These are phyloP conservation scores for Cataglyphis hispanica DNA, from an alignment of 1,140 invertebrate genomes.

Conservation along the genomic window DNA sequence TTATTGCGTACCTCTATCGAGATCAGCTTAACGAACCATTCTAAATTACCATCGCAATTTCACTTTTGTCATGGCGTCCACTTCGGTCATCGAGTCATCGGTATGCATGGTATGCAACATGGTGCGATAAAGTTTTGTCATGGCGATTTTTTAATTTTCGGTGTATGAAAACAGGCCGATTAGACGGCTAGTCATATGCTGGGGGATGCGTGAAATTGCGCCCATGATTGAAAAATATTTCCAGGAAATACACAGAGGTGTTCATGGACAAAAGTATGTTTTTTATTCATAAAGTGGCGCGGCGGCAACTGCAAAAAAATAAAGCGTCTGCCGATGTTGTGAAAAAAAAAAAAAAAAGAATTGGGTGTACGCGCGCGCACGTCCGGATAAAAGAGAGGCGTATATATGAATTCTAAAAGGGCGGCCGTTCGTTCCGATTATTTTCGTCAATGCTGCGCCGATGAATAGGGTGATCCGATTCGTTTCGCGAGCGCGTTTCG, in stretches of 20 bases:
- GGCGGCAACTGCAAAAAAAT: conserved; percentile 37
- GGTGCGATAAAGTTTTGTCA: conserved; percentile 14
- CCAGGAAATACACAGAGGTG: conserved; percentile 31
- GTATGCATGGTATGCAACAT: conserved; percentile 34
- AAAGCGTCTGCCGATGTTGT: conserved; percentile 39
- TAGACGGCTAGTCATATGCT: conserved; percentile 38
- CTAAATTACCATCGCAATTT: conserved; percentile 51
- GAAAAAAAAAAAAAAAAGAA: conserved; percentile 25
- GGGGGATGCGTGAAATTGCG: conserved; percentile 33
- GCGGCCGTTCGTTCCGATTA: conserved; percentile 43
- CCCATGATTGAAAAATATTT: conserved; percentile 60
- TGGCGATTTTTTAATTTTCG: conserved; percentile 58
- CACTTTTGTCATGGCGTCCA: conserved; percentile 42
- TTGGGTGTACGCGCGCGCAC: not conserved
- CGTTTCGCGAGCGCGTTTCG: conserved; percentile 38
- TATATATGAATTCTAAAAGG: conserved; percentile 61
- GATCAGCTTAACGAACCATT: conserved; percentile 39
- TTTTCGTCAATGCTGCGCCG: conserved; percentile 65
- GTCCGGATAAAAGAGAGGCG: not conserved
- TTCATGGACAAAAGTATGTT: conserved; percentile 53
- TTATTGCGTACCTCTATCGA: conserved; percentile 17
- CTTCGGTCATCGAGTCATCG: conserved; percentile 22
- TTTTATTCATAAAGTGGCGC: conserved; percentile 55
- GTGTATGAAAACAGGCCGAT: conserved; percentile 44
- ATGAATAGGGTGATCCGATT: conserved; percentile 67